Conservation (phyloP, 2,113 vertebrate genomes). For the Gallinago jamesoni region DNA sequence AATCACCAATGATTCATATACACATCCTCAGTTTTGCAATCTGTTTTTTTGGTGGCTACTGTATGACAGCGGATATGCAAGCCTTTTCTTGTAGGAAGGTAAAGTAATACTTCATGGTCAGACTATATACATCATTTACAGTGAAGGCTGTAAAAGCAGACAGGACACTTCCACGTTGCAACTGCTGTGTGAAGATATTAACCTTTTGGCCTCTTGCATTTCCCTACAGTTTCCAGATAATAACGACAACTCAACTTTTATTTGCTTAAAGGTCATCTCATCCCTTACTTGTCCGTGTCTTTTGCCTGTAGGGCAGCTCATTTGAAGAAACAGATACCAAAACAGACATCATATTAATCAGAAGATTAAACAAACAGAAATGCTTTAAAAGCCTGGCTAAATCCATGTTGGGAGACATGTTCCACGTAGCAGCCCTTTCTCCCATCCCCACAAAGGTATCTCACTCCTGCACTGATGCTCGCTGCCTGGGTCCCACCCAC, state of each 20-base stretch:
- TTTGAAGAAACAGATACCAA: not conserved
- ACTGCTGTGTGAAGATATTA: not conserved
- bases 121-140: not conserved
- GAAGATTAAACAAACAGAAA: not conserved
- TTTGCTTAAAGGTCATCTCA: not conserved
- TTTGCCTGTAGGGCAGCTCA: not conserved
- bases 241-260: not conserved
- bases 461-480: not conserved
- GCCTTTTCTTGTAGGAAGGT: not conserved
- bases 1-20: not conserved
- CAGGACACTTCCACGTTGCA: not conserved
- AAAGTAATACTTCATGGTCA: not conserved
- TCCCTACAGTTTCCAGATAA: not conserved
- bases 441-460: not conserved
- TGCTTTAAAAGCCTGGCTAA: not conserved
- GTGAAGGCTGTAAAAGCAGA: not conserved
- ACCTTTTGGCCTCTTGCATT: not conserved
- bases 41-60: not conserved
- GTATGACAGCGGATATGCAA: fast-evolving
- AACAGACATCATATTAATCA: not conserved
- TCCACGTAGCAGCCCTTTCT: not conserved
- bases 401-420: not conserved
- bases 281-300: not conserved
- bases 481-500: fast-evolving
- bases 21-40: not conserved